Percentiles rank a stretch among this genome's conserved stretches.
phyloP scores from a whole-genome alignment of 2,888 invertebrate genomes.

The Stenichneumon culpator region DNA sequence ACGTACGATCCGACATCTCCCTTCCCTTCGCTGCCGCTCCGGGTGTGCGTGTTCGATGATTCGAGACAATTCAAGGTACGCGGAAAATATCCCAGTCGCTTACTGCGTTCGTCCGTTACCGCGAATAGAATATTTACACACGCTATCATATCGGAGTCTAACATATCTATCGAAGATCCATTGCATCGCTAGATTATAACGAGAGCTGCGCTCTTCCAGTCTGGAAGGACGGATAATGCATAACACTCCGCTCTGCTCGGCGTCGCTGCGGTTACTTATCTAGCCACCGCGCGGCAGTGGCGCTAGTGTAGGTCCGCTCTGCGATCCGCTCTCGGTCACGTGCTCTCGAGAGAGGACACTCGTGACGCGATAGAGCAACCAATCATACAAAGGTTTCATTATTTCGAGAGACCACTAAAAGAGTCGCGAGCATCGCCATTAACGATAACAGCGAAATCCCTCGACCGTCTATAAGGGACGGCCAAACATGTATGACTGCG shows the following conservation, averaged over 20 bases:
- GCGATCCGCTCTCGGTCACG: neutral
- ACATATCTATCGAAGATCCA: neutral
- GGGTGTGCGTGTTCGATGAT: neutral
- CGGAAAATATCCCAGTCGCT: constrained; percentile 5
- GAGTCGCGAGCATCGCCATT: too few relatives aligned
- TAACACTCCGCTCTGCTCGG: neutral
- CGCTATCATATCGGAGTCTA: neutral
- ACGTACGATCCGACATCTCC: neutral
- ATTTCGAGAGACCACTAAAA: neutral
- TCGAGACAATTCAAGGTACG: constrained; percentile 21
- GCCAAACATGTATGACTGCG: too few relatives aligned
- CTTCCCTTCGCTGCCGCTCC: neutral
- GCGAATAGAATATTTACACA: constrained; percentile 9
- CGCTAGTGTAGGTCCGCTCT: neutral
- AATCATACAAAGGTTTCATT: neutral
- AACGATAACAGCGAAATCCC: neutral
- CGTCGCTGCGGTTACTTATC: neutral
- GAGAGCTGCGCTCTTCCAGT: neutral
- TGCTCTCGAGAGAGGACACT: neutral
- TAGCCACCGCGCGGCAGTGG: neutral
- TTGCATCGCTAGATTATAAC: neutral
- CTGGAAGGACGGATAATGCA: neutral
- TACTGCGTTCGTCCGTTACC: neutral
- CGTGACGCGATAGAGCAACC: neutral
- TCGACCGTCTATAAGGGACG: neutral